Conservation (phyloP, 37 sponge, comb jelly and placozoan genomes). For the Beroe forskalii region DNA sequence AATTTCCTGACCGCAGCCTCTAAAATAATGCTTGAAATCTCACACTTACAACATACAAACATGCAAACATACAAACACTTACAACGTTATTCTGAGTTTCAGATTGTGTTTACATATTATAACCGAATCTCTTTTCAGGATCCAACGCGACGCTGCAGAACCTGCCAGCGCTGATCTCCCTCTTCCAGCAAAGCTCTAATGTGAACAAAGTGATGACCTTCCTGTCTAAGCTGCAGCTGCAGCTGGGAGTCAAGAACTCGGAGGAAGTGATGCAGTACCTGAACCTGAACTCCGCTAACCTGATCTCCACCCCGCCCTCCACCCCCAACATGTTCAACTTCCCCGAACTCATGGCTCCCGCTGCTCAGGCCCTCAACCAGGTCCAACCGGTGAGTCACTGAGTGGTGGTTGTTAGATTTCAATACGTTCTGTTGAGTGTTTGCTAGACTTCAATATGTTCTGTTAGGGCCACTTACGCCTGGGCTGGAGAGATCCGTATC, state of each 20-base stretch:
- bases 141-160: conserved; percentile 30
- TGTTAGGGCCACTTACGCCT: too few species aligned
- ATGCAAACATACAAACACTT: too few species aligned
- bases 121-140: conserved; percentile 33
- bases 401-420: too few species aligned
- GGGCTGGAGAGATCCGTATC: too few species aligned
- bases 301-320: neutral
- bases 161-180: conserved; percentile 31
- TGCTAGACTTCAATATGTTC: too few species aligned
- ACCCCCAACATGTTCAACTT: conserved; percentile 45
- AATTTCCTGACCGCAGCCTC: neutral
- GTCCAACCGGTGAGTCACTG: too few species aligned
- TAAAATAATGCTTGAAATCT: too few species aligned
- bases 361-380: conserved; percentile 42
- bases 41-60: too few species aligned
- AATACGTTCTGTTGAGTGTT: too few species aligned
- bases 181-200: conserved; percentile 38
- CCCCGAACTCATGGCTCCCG: conserved; percentile 15
- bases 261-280: conserved; percentile 37
- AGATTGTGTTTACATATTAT: too few species aligned
- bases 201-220: conserved; percentile 28
- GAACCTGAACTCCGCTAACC: conserved; percentile 42
- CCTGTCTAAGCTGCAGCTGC: conserved; percentile 37
- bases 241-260: conserved; percentile 20
- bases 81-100: too few species aligned